These are phyloP conservation scores for Oligia strigilis DNA, from an alignment of 2,888 invertebrate species.

Conservation along the genomic window DNA sequence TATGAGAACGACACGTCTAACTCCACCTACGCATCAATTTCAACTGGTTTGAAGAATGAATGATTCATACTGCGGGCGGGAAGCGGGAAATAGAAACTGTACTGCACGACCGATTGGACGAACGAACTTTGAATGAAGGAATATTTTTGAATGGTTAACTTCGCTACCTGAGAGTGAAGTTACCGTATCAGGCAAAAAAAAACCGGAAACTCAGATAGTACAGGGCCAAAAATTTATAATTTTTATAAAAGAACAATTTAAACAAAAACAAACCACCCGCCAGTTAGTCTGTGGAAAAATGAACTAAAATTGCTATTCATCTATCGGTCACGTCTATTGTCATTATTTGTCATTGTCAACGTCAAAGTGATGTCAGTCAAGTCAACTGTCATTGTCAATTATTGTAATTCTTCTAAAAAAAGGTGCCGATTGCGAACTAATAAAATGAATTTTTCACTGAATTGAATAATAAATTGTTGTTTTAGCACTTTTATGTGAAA, in stretches of 20 bases:
- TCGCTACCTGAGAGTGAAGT: not conserved
- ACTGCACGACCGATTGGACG: not conserved
- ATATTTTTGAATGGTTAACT: not conserved
- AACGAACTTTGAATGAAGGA: slow-evolving; percentile 32
- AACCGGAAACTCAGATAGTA: not conserved
- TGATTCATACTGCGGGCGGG: slow-evolving; percentile 29
- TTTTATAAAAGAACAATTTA: not conserved
- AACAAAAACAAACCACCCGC: not conserved
- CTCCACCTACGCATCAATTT: slow-evolving; percentile 40
- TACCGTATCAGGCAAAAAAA: not conserved
- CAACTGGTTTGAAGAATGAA: slow-evolving; percentile 60
- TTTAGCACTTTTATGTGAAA: not conserved
- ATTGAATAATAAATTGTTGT: not conserved
- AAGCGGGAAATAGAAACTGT: slow-evolving; percentile 36
- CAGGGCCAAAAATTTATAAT: too few species aligned
- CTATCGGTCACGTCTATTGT: not conserved
- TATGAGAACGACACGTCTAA: slow-evolving; percentile 62
- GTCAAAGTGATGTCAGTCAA: too few species aligned
- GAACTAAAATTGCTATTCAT: not conserved
- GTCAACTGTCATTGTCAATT: not conserved
- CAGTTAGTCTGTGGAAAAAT: slow-evolving; percentile 16
- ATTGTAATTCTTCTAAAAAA: not conserved
- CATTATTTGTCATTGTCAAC: not conserved
- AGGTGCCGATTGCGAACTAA: not conserved
- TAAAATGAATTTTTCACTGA: not conserved